Base-by-base conservation (phyloP, 2,888 invertebrate genomes). In the Chrysolina americana region DNA sequence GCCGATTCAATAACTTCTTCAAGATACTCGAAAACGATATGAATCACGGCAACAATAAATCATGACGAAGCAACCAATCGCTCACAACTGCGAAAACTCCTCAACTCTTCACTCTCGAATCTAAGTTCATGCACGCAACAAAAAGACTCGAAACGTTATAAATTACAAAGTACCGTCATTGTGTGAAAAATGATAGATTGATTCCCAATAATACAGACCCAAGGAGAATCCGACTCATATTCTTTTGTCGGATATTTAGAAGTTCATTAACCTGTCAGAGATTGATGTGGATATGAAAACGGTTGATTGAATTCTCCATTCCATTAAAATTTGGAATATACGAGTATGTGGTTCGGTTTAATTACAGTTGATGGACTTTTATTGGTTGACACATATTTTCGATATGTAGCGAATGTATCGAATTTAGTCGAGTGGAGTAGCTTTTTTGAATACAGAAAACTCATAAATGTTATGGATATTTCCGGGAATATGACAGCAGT, bases 261-360 rank as follows among this genome's bases (percentile, higher is more conserved):
- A 71, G 56, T 71, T 71, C 65, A 71, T 71, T 59, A 65, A 71
- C 71, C 65, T 66, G 65, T 65, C 71, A 65, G 64, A 56, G 28
- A 23, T 41, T 71, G 65, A 65, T 71, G 65, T 44, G 65, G 71
- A 71, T 71, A 65, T 21, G 19, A 71, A 65, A 44, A 53, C 19
- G 23, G 71, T 59, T 56, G 59, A 71, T 65, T 71, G 59, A 71
- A 65, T 65, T 59, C n/a, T 65, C 71, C 66, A 71, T 65, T 65
- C 65, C 65, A 56, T 65, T 64, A 65, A 65, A 13, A 1, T 17
- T 17, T 11, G 17, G 19, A 23, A 21, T 53, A 53, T 53, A 8
- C 36, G 36, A 36, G 44, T 15, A 13, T 53, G 53, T 11, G 53
- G 53, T 21, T 53, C 53, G 5, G 9, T 53, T 53, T 23, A 68